These are phyloP conservation scores for Drosophila phalerata DNA, from an alignment of 2,888 invertebrate genomes.

Conservation along the genomic window DNA sequence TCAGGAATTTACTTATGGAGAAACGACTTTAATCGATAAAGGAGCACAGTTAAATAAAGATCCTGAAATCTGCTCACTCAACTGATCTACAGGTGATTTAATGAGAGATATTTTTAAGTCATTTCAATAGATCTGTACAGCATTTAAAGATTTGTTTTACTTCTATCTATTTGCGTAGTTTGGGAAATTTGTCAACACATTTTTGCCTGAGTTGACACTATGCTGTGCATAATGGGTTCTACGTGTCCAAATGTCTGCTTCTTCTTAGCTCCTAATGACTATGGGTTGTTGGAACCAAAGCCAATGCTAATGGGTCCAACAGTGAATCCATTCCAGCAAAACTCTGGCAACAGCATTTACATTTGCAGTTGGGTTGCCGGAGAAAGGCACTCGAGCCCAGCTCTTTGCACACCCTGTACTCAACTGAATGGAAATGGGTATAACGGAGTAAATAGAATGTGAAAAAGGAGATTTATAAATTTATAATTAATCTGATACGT, in stretches of 20 bases:
- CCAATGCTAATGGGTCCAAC: conserved; percentile 46
- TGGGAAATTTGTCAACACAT: conserved; percentile 32
- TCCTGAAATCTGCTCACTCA: conserved; percentile 10
- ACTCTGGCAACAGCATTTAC: conserved; percentile 28
- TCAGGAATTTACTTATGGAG: conserved; percentile 6
- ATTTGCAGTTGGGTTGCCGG: conserved; percentile 42
- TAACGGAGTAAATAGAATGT: background rate
- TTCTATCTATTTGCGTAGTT: conserved; percentile 2
- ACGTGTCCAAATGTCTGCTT: conserved; percentile 13
- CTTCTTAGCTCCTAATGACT: conserved; percentile 36
- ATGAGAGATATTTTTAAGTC: background rate
- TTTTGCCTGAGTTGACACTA: conserved; percentile 18
- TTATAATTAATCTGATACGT: background rate
- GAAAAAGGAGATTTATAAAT: background rate
- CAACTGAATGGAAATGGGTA: background rate
- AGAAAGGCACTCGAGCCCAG: conserved; percentile 75
- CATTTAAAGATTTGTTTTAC: background rate
- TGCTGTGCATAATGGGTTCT: conserved; percentile 55
- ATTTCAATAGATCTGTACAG: background rate
- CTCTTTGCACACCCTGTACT: conserved; percentile 39
- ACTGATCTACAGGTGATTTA: background rate
- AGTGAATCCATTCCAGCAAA: conserved; percentile 50
- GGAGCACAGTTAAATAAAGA: background rate
- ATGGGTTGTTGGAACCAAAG: conserved; percentile 28
- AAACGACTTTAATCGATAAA: background rate